A percentile compares a stretch with the other conserved stretches of the same genome.
Evolutionary conservation across 2,888 invertebrate species (phyloP).

Genomic region (Eupithecia dodoneata): DNA sequence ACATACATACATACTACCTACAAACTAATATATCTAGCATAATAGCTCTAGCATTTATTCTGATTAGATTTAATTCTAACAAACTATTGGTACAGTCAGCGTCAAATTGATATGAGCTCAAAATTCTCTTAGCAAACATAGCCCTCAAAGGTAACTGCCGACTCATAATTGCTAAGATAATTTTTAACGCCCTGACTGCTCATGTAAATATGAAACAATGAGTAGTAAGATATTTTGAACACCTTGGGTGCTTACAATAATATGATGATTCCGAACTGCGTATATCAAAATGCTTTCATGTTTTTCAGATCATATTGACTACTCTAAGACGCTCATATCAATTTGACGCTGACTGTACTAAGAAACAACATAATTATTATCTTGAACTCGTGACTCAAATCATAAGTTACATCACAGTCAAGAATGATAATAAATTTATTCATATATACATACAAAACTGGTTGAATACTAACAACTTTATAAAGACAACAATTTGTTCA

Average conservation of each 20-base stretch:
- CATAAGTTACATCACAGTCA: neutral
- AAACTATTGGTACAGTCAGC: neutral
- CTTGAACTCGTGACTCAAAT: conserved; percentile 4
- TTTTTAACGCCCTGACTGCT: too few species aligned
- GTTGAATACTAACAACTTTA: neutral
- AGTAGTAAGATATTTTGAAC: too few species aligned
- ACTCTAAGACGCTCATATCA: too few species aligned
- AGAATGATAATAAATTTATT: neutral
- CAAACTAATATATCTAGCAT: neutral
- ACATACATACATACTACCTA: neutral
- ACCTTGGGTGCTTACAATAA: too few species aligned
- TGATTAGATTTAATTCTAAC: neutral
- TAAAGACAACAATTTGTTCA: neutral
- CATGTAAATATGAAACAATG: too few species aligned
- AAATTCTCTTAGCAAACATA: too few species aligned
- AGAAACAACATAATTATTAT: neutral
- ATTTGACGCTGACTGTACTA: neutral
- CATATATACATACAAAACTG: neutral
- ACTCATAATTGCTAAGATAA: too few species aligned
- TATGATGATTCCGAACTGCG: too few species aligned
- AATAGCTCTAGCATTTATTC: neutral
- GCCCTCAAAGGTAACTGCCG: too few species aligned
- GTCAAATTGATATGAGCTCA: too few species aligned
- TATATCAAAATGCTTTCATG: too few species aligned
- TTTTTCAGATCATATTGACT: too few species aligned